A percentile compares a stretch with the other conserved stretches of the same genome.
phyloP scores from a whole-genome alignment of 1,140 invertebrate species.

The Ceratina australensis region DNA sequence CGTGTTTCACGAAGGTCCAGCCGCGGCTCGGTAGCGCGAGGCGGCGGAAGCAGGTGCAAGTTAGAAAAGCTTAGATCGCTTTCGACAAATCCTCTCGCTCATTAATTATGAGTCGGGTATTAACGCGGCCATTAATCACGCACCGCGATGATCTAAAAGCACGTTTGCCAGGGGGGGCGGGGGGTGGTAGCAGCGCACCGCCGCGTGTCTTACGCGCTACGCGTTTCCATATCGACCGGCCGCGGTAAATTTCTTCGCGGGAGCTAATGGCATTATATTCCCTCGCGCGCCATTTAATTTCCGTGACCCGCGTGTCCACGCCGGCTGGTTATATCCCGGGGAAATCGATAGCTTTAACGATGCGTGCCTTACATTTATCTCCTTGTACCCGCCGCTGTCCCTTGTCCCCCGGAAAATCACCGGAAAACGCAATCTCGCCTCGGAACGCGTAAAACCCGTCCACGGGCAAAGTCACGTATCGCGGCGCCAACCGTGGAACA shows the following conservation, averaged over 20 bases:
- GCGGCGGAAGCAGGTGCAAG: no score
- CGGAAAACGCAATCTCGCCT: neutral
- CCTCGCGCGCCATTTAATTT: slow-evolving; percentile 55
- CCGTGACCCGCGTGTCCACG: slow-evolving; percentile 28
- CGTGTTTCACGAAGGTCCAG: neutral
- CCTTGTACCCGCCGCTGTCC: neutral
- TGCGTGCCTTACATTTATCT: slow-evolving; percentile 41
- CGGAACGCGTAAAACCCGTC: neutral
- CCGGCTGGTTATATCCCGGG: slow-evolving; percentile 1
- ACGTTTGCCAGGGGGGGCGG: slow-evolving; percentile 25
- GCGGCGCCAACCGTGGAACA: slow-evolving; percentile 54
- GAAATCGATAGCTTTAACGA: slow-evolving; percentile 56
- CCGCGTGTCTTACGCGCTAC: slow-evolving; percentile 5
- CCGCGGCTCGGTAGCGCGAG: neutral
- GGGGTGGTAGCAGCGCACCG: neutral
- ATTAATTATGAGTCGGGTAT: slow-evolving; percentile 56
- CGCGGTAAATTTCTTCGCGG: slow-evolving; percentile 57
- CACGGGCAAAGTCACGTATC: slow-evolving; percentile 44
- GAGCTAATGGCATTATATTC: slow-evolving; percentile 56
- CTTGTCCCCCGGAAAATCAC: slow-evolving; percentile 7
- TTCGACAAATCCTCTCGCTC: slow-evolving; percentile 41
- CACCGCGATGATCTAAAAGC: slow-evolving; percentile 42
- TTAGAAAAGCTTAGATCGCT: neutral
- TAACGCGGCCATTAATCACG: slow-evolving; percentile 58
- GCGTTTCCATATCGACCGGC: slow-evolving; percentile 58